Base-by-base conservation (phyloP, 2,888 invertebrate species). In the Nemotelus nigrinus region DNA sequence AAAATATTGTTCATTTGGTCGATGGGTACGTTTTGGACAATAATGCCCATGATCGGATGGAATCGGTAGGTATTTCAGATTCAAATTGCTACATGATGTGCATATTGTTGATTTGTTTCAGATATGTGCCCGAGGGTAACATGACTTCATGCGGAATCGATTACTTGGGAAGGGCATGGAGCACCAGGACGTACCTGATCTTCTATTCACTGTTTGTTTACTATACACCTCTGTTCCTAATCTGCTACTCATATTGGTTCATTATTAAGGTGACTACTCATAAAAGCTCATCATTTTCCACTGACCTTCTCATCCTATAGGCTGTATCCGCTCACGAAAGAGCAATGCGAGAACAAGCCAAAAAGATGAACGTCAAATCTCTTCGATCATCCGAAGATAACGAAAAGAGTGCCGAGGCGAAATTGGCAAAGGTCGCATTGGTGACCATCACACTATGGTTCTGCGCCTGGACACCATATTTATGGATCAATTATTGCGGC, bases 81-180 rank as follows among this genome's bases (percentile, higher is more conserved):
- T 3, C 53, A 53, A 25, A 5, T 43, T 53, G 48, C 55, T 44
- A 25, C 50, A 41, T 63, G 4, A 58, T n/a, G 57, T 57, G 2
- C 53, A 43, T 6, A 25, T n/a, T 8, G 25, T 5, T 70, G 8
- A 67, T 72, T 58, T 57, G 44, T 41, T 75, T 50, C 83, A 94
- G 94, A 85, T 96, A 96, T 85, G 95, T 96, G 68, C 96, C 96
- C 6, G 97, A 97, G 88, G 97, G 96, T 79, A 96, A 96, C 88
- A 93, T 96, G 92, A 96, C 96, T 64, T 95, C 96, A 53, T 97
- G 97, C 84, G 96, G 96, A 77, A 96, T 96, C 77, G 96, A 96
- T 86, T 96, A 95, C 85, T 89, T 96, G 82, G 90, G 87, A 86
- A 92, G 93, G 87, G 92, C 92, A 80, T 92, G 92, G 91, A 83